A percentile compares a stretch with the other conserved stretches of the same genome.
Conservation (phyloP, 1,140 invertebrate genomes). For the Drepana arcuata region DNA sequence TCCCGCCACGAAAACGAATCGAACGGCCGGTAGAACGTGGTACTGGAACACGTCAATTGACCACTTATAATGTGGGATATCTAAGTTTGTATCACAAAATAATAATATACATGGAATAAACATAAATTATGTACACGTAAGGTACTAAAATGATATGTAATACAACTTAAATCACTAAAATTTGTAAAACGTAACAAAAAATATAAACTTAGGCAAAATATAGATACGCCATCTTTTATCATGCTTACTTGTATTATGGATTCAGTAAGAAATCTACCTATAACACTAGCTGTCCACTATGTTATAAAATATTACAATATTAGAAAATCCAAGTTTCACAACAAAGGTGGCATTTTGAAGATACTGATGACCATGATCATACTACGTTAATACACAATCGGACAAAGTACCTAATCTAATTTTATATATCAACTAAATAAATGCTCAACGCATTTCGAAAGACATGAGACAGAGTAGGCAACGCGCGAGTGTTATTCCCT, state of each 20-base stretch:
- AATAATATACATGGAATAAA: too few relatives aligned
- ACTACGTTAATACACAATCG: constrained; percentile 14
- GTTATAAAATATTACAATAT: neutral
- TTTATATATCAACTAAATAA: constrained; percentile 2
- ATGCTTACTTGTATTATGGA: constrained; percentile 1
- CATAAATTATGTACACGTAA: too few relatives aligned
- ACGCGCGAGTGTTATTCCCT: too few relatives aligned
- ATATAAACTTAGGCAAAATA: neutral
- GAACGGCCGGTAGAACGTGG: too few relatives aligned
- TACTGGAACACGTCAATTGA: too few relatives aligned
- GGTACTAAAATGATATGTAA: constrained; percentile 18
- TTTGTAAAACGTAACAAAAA: neutral
- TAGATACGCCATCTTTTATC: constrained; percentile 1
- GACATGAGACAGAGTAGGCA: too few relatives aligned
- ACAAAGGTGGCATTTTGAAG: neutral
- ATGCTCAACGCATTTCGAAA: too few relatives aligned
- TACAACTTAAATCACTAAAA: constrained; percentile 11
- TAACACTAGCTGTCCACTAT: too few relatives aligned
- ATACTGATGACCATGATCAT: neutral
- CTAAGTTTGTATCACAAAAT: too few relatives aligned
- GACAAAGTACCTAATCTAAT: constrained; percentile 12
- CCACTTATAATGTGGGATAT: too few relatives aligned
- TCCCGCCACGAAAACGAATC: too few relatives aligned
- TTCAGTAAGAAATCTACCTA: constrained; percentile 20
- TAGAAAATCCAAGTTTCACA: neutral